Percentiles rank a stretch among this genome's conserved stretches.
These are phyloP conservation scores for Drymodes brunneopygia DNA, from an alignment of 2,113 vertebrate genomes.

Conservation along the genomic window DNA sequence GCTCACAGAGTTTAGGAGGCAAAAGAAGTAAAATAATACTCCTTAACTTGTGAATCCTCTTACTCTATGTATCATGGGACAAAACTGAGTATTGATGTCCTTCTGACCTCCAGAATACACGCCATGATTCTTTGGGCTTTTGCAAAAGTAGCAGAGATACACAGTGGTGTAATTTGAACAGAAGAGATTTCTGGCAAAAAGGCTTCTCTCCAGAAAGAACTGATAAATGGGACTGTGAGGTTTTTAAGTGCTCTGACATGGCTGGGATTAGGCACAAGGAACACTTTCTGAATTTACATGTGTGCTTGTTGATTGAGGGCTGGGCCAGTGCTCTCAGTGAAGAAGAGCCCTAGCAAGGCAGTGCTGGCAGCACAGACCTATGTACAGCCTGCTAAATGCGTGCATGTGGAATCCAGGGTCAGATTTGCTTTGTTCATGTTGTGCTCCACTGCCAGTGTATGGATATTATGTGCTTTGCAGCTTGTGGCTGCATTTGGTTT, in stretches of 20 bases:
- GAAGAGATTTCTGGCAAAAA: background rate
- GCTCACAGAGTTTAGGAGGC: background rate
- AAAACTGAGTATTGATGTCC: background rate
- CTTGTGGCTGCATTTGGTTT: background rate
- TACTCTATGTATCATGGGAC: background rate
- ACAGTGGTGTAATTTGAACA: background rate
- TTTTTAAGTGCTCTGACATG: background rate
- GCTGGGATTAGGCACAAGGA: background rate
- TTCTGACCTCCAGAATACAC: background rate
- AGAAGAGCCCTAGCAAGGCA: background rate
- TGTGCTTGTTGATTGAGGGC: background rate
- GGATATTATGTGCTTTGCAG: background rate
- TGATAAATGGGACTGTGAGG: background rate
- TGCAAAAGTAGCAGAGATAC: background rate
- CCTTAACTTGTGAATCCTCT: background rate
- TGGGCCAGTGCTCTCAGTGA: background rate
- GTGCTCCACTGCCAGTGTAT: background rate
- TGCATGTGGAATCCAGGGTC: background rate
- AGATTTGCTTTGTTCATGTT: background rate
- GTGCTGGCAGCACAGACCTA: background rate
- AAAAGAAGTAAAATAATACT: background rate
- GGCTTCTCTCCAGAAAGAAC: background rate
- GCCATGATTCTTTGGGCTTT: background rate
- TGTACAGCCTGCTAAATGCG: fast-evolving
- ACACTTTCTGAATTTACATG: background rate